Evolutionary conservation across 2,888 invertebrate genomes (phyloP).

Genomic region (Metacarcinus magister): DNA sequence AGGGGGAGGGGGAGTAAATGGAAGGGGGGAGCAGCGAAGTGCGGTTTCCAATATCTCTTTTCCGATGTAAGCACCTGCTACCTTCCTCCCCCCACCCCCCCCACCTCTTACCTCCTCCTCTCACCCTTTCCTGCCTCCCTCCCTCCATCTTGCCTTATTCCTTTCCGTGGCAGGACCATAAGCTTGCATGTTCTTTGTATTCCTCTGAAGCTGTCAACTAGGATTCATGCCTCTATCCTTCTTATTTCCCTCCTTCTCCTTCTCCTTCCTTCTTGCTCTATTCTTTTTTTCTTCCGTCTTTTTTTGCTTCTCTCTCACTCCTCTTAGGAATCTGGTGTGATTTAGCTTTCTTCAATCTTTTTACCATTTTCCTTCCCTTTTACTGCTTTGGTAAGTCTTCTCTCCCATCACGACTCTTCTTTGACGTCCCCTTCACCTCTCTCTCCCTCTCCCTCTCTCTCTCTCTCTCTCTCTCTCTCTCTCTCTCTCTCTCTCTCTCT

Average conservation of each 20-base stretch:
- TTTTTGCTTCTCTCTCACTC: neutral
- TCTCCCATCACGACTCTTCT: neutral
- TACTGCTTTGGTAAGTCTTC: neutral
- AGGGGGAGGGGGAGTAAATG: neutral
- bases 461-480: constrained; percentile 6
- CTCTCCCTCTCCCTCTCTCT: neutral
- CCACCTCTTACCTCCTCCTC: neutral
- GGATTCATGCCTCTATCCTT: constrained; percentile 36
- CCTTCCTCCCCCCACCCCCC: neutral
- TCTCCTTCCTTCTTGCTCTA: neutral
- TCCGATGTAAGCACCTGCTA: constrained; percentile 37
- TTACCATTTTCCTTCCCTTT: neutral
- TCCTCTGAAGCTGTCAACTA: neutral
- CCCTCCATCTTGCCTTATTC: neutral
- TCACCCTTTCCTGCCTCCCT: neutral
- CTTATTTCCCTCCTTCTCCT: neutral
- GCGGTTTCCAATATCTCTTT: constrained; percentile 49
- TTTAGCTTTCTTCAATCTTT: neutral
- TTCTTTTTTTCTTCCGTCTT: neutral
- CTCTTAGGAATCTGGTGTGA: neutral
- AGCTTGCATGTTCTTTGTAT: constrained; percentile 32
- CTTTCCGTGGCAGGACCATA: neutral
- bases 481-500: neutral
- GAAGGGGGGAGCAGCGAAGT: constrained; percentile 39
- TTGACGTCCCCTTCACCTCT: neutral